Percentiles rank a stretch among this genome's conserved stretches.
These are phyloP conservation scores for Athripsodes cinereus DNA, from an alignment of 2,888 invertebrate genomes.

Conservation along the genomic window DNA sequence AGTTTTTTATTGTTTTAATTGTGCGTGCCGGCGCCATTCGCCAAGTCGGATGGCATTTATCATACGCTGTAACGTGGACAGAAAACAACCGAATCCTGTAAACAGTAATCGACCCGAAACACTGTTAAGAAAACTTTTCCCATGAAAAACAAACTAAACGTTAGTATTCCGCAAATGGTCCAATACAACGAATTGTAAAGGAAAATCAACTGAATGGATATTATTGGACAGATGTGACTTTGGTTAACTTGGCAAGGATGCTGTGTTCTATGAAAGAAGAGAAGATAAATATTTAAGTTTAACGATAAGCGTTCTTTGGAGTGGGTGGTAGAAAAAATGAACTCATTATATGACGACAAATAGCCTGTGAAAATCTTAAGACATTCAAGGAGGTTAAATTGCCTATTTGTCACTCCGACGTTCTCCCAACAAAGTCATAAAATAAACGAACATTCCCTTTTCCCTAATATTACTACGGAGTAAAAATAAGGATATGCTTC, in stretches of 20 bases:
- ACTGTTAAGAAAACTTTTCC: too few relatives aligned
- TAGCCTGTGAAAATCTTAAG: slow-evolving; percentile 27
- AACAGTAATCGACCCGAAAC: neutral
- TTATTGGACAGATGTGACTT: neutral
- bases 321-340: slow-evolving; percentile 13
- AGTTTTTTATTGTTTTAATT: slow-evolving; percentile 15
- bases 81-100: neutral
- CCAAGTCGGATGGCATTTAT: slow-evolving; percentile 21
- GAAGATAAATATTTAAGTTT: slow-evolving; percentile 26
- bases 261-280: slow-evolving; percentile 17
- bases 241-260: neutral
- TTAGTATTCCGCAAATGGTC: too few relatives aligned
- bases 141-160: too few relatives aligned
- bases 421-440: slow-evolving; percentile 21
- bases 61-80: slow-evolving; percentile 21
- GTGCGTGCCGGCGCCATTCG: slow-evolving; percentile 11
- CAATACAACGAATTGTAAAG: neutral
- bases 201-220: neutral
- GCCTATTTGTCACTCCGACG: slow-evolving; percentile 21
- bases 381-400: slow-evolving; percentile 23
- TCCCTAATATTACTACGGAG: neutral
- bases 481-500: slow-evolving; percentile 1
- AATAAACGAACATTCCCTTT: slow-evolving; percentile 12
- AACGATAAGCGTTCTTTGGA: slow-evolving; percentile 21
- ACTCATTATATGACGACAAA: slow-evolving; percentile 26